A percentile compares a stretch with the other conserved stretches of the same genome.
These are phyloP conservation scores for Hepsetus odoe DNA, from an alignment of 2,113 vertebrate genomes.

Conservation along the genomic window DNA sequence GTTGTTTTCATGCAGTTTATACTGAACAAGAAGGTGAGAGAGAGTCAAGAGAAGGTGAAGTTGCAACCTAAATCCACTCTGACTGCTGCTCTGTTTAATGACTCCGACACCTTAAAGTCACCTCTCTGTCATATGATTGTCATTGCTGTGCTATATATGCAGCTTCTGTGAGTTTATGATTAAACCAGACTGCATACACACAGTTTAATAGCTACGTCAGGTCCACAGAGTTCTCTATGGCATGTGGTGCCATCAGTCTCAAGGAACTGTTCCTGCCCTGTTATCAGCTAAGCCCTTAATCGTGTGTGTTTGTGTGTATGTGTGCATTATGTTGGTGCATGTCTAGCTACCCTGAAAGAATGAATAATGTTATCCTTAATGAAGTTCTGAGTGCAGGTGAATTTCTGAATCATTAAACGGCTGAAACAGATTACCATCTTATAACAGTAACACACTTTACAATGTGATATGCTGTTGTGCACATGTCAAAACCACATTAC, in stretches of 20 bases:
- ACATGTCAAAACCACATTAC: too few species aligned
- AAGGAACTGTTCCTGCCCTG: not conserved
- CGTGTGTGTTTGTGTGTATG: not conserved
- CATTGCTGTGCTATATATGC: slow-evolving; percentile 15
- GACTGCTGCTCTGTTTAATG: not conserved
- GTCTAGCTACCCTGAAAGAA: not conserved
- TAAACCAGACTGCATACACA: slow-evolving; percentile 24
- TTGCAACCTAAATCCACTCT: not conserved
- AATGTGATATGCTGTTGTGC: too few species aligned
- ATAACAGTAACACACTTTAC: too few species aligned
- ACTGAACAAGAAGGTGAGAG: not conserved
- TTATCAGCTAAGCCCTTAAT: slow-evolving; percentile 23
- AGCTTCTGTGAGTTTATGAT: slow-evolving; percentile 42
- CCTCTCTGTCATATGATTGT: slow-evolving; percentile 43
- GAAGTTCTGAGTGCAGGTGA: too few species aligned
- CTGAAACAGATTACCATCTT: too few species aligned
- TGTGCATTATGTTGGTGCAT: not conserved
- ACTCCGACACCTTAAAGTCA: slow-evolving; percentile 24
- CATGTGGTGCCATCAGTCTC: not conserved
- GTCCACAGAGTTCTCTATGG: not conserved
- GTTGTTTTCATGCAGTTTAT: not conserved
- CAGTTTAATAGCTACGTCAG: not conserved
- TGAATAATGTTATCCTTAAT: not conserved
- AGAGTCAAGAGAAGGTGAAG: not conserved
- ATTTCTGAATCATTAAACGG: too few species aligned